Percentiles rank a stretch among this genome's conserved stretches.
Evolutionary conservation across 53 echinoderm and acorn worm species (phyloP).

Genomic region (Echinarachnius parma): DNA sequence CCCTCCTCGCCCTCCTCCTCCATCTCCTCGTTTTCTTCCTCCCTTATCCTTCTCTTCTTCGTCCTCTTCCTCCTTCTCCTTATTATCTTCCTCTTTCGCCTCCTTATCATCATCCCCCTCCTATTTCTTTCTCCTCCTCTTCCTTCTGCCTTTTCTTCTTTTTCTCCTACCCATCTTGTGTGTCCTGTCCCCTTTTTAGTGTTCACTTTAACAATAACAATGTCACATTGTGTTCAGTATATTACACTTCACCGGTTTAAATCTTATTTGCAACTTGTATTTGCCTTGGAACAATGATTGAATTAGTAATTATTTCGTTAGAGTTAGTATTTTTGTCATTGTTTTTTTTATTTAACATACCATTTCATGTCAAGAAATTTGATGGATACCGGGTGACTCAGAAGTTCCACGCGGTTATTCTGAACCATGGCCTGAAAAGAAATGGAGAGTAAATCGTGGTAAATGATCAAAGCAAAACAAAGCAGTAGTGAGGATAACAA

Average conservation of each 20-base stretch:
- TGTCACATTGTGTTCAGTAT: too few relatives aligned
- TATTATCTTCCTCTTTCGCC: not conserved
- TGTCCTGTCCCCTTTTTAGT: too few relatives aligned
- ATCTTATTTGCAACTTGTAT: too few relatives aligned
- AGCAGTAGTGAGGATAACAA: not conserved
- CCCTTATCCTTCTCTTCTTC: not conserved
- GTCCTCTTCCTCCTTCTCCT: not conserved
- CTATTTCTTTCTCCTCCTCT: not conserved
- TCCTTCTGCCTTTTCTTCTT: not conserved
- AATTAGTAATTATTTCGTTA: too few relatives aligned
- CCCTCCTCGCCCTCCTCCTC: too few relatives aligned
- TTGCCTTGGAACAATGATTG: too few relatives aligned
- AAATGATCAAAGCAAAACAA: not conserved
- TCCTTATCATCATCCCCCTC: not conserved
- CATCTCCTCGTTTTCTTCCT: not conserved
- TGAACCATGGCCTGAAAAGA: conserved; percentile 51
- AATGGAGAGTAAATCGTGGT: not conserved
- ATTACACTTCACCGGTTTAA: too few relatives aligned
- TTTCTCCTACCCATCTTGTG: not conserved
- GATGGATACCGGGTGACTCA: conserved; percentile 62
- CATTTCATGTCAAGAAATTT: conserved; percentile 73
- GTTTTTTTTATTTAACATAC: too few relatives aligned
- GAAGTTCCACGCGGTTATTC: conserved; percentile 56
- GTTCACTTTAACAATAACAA: too few relatives aligned
- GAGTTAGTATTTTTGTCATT: too few relatives aligned